Evolutionary conservation across 1,140 invertebrate species (phyloP).

Genomic region (Bombus huntii): DNA sequence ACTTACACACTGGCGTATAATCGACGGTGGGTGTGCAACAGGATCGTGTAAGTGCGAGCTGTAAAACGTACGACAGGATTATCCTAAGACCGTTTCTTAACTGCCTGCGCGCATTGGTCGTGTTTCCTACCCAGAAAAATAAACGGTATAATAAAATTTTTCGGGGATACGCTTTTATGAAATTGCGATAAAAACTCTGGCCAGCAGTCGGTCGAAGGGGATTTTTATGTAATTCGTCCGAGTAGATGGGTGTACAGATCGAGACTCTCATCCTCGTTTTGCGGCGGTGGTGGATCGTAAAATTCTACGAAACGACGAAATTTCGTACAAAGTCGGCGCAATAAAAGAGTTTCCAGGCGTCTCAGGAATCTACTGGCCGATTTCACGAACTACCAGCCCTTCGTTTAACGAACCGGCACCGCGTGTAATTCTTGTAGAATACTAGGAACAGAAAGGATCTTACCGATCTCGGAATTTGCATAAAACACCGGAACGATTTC

Average conservation of each 20-base stretch:
- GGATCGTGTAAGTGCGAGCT: constrained; percentile 62
- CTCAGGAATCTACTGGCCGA: constrained; percentile 22
- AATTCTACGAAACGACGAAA: constrained; percentile 34
- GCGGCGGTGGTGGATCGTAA: constrained; percentile 32
- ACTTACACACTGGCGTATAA: constrained; percentile 39
- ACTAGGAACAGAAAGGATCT: constrained; percentile 48
- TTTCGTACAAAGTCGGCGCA: constrained; percentile 51
- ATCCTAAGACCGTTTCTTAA: constrained; percentile 46
- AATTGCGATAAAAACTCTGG: constrained; percentile 39
- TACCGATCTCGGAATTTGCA: constrained; percentile 42
- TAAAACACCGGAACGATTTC: constrained; percentile 22
- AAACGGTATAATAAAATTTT: constrained; percentile 48
- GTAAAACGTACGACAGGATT: constrained; percentile 59
- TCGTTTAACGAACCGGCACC: constrained; percentile 24
- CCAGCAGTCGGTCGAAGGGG: not conserved
- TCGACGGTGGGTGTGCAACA: constrained; percentile 49
- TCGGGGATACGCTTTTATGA: constrained; percentile 43
- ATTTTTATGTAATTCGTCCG: constrained; percentile 43
- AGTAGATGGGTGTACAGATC: not conserved
- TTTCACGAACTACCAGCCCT: not conserved
- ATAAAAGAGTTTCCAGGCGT: constrained; percentile 37
- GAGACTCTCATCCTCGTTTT: too few species aligned
- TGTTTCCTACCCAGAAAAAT: constrained; percentile 7
- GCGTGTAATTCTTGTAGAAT: constrained; percentile 3
- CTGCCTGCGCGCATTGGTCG: constrained; percentile 17